Percentiles rank a stretch among this genome's conserved stretches.
These are phyloP conservation scores for Leiothrix lutea DNA, from an alignment of 2,113 vertebrate genomes.

Conservation along the genomic window DNA sequence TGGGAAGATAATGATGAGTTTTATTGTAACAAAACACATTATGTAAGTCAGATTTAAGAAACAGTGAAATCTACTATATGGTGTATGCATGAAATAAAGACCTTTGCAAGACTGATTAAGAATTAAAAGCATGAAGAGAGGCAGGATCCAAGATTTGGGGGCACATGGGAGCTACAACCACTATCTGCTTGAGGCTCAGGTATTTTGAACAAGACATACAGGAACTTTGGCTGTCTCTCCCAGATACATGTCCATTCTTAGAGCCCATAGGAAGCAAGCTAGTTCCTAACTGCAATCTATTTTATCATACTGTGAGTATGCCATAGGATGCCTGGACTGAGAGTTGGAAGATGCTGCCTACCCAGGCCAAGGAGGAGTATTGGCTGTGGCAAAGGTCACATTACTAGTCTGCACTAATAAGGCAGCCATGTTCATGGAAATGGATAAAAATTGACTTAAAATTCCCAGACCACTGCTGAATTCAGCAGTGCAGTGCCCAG, in stretches of 20 bases:
- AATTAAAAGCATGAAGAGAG: background rate
- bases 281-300: background rate
- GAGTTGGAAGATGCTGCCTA: background rate
- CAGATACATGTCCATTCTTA: background rate
- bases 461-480: background rate
- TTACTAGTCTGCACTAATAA: background rate
- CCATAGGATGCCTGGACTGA: background rate
- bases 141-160: background rate
- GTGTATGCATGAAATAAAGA: background rate
- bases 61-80: background rate
- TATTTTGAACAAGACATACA: background rate
- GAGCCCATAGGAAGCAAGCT: background rate
- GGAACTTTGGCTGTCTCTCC: background rate
- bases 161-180: background rate
- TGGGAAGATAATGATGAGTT: background rate
- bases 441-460: background rate
- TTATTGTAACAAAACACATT: background rate
- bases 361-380: rapidly evolving
- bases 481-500: background rate
- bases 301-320: background rate
- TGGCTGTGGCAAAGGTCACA: background rate
- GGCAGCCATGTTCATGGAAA: background rate
- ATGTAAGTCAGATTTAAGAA: slow-evolving; percentile 29
- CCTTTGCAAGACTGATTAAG: background rate
- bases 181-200: background rate